phyloP scores from a whole-genome alignment of 2,888 invertebrate genomes.

The Zootermopsis nevadensis region DNA sequence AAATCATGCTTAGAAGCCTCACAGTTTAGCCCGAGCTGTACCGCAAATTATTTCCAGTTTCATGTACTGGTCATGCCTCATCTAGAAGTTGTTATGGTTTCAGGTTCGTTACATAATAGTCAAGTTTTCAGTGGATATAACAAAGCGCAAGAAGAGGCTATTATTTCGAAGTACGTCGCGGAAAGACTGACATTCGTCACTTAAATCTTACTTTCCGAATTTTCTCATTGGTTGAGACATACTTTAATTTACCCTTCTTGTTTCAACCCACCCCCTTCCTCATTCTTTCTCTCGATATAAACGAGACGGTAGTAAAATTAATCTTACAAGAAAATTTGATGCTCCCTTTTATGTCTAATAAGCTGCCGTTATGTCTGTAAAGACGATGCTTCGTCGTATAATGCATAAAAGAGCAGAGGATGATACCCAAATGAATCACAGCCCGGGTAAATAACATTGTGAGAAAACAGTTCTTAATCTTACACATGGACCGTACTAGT shows the following conservation, averaged over 20 bases:
- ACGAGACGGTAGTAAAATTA: constrained; percentile 51
- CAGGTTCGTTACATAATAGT: not conserved
- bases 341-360: constrained; percentile 53
- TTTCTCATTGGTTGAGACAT: constrained; percentile 34
- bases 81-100: not conserved
- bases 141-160: not conserved
- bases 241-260: constrained; percentile 19
- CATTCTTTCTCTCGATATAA: constrained; percentile 41
- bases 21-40: no score
- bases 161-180: not conserved
- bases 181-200: not conserved
- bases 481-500: no score
- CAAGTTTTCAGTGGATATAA: constrained; percentile 20
- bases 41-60: no score
- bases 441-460: constrained; percentile 16
- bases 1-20: no score
- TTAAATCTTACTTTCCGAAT: constrained; percentile 5
- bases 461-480: not conserved
- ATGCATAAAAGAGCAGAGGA: constrained; percentile 32
- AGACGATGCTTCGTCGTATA: constrained; percentile 48
- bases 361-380: constrained; percentile 51
- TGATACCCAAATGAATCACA: not conserved
- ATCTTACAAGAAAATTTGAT: constrained; percentile 54
- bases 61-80: not conserved
- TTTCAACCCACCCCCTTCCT: constrained; percentile 24